Evolutionary conservation across 2,113 vertebrate genomes (phyloP).

Genomic region (Hippopotamus amphibius): DNA sequence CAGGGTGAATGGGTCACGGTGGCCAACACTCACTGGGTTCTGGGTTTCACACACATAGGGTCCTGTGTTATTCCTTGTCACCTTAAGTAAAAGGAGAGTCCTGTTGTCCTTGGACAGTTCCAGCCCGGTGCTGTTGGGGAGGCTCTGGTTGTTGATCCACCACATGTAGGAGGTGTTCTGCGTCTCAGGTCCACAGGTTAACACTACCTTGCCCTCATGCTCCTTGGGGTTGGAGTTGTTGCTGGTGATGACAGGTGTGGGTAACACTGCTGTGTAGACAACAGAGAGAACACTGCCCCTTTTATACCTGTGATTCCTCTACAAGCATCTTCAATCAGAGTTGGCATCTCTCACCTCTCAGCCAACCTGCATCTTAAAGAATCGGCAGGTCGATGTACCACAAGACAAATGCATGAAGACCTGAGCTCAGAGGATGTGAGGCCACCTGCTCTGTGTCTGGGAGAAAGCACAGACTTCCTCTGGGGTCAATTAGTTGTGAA

Average conservation of each 20-base stretch:
- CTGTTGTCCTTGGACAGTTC: conserved; percentile 12
- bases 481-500: background rate
- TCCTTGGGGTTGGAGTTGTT: background rate
- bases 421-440: background rate
- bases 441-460: background rate
- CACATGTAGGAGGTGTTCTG: conserved; percentile 26
- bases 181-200: conserved; percentile 43
- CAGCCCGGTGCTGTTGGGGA: background rate
- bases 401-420: no score
- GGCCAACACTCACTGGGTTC: background rate
- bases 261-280: background rate
- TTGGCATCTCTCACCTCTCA: background rate
- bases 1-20: conserved; percentile 56
- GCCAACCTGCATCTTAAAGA: background rate
- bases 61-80: conserved; percentile 59
- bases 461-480: background rate
- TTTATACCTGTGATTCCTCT: background rate
- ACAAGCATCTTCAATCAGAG: background rate
- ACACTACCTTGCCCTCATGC: background rate
- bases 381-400: background rate
- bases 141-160: background rate
- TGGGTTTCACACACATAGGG: conserved; percentile 50
- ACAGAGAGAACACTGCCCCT: background rate
- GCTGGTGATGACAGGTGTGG: background rate
- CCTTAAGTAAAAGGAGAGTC: conserved; percentile 43